These are phyloP conservation scores for Drosophila fungiperda DNA, from an alignment of 2,888 invertebrate species.

Conservation along the genomic window DNA sequence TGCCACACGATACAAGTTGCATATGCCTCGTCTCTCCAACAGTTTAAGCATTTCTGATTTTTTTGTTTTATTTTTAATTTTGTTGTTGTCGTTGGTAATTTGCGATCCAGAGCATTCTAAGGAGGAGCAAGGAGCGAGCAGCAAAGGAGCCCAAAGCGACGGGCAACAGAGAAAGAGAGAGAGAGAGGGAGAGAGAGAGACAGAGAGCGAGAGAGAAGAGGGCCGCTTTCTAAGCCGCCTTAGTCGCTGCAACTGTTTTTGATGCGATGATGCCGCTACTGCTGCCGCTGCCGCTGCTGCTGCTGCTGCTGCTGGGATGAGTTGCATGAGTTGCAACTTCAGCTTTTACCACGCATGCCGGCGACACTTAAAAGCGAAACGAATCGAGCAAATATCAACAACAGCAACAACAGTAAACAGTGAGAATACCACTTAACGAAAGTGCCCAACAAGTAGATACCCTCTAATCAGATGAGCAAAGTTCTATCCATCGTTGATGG, in stretches of 20 bases:
- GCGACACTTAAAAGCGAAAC: slow-evolving; percentile 69
- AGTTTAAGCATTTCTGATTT: background rate
- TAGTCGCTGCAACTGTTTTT: slow-evolving; percentile 28
- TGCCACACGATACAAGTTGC: slow-evolving; percentile 8
- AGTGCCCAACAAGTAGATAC: slow-evolving; percentile 3
- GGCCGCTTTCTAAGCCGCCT: slow-evolving; percentile 68
- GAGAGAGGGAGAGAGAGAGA: background rate
- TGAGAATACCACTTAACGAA: slow-evolving; percentile 2
- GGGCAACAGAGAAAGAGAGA: background rate
- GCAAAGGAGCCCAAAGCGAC: background rate
- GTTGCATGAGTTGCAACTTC: slow-evolving; percentile 65
- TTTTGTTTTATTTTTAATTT: background rate
- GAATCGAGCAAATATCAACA: slow-evolving; percentile 56
- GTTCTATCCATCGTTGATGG: background rate
- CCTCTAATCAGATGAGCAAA: slow-evolving; percentile 13
- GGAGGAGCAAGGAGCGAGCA: slow-evolving; percentile 12
- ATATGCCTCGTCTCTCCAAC: slow-evolving; percentile 4
- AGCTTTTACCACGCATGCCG: slow-evolving; percentile 62
- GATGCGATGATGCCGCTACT: slow-evolving; percentile 25
- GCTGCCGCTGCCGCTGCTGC: slow-evolving; percentile 28
- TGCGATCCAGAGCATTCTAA: slow-evolving; percentile 46
- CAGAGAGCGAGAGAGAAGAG: background rate
- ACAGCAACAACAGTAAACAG: slow-evolving; percentile 28
- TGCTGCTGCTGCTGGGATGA: slow-evolving; percentile 46
- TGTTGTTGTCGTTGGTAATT: slow-evolving; percentile 17